These are phyloP conservation scores for Choloepus didactylus DNA, from an alignment of 2,797 vertebrate species.

Conservation along the genomic window DNA sequence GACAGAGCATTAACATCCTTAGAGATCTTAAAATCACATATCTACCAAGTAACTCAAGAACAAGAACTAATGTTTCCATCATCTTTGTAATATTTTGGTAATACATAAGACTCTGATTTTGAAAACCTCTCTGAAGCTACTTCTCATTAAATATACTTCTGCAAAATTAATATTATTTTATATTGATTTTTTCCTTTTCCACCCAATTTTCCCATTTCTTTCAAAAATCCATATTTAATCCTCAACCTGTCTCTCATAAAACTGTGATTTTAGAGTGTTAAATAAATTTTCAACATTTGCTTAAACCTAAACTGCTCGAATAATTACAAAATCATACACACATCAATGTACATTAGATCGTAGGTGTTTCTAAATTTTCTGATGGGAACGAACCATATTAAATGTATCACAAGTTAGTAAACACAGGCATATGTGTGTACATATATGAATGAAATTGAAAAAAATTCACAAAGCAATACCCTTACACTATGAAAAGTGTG, in stretches of 20 bases:
- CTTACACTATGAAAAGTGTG: not conserved
- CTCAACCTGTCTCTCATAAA: constrained; percentile 32
- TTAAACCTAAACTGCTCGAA: not conserved
- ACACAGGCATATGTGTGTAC: not conserved
- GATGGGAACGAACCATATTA: not conserved
- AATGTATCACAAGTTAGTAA: not conserved
- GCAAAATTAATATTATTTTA: constrained; percentile 30
- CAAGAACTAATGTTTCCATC: not conserved
- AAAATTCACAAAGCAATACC: not conserved
- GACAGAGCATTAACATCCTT: not conserved
- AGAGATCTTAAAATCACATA: not conserved
- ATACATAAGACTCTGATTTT: constrained; percentile 28
- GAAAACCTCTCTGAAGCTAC: not conserved
- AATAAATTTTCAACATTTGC: not conserved
- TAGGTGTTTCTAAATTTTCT: not conserved
- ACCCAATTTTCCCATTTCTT: constrained; percentile 12
- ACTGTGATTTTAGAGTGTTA: constrained; percentile 21
- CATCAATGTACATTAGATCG: not conserved
- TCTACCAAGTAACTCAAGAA: not conserved
- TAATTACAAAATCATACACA: not conserved
- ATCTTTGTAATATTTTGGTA: not conserved
- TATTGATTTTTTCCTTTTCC: not conserved
- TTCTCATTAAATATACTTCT: constrained; percentile 23
- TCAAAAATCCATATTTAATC: constrained; percentile 15
- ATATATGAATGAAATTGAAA: not conserved